A percentile compares a stretch with the other conserved stretches of the same genome.
These are phyloP conservation scores for Numenius arquata DNA, from an alignment of 2,113 vertebrate genomes.

Conservation along the genomic window DNA sequence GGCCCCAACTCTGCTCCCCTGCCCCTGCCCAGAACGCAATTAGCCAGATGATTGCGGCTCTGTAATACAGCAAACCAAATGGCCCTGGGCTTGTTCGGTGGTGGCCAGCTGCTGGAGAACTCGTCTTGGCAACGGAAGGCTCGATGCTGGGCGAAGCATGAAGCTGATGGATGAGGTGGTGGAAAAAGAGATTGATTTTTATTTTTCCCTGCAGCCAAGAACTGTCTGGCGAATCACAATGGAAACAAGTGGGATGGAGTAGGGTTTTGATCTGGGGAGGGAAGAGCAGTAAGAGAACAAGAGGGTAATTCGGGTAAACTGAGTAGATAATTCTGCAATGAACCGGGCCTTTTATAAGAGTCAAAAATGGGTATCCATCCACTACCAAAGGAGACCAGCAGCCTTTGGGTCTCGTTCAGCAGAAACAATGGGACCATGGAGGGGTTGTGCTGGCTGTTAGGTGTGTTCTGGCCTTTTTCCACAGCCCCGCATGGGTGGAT, in stretches of 20 bases:
- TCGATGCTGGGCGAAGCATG: background rate
- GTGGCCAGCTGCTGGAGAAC: background rate
- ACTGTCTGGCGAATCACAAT: background rate
- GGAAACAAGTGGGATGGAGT: background rate
- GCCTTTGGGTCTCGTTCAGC: background rate
- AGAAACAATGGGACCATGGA: background rate
- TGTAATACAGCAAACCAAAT: background rate
- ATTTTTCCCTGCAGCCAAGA: background rate
- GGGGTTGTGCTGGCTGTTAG: background rate
- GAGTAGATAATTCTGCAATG: background rate
- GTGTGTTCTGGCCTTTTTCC: background rate
- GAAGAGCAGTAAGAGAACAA: background rate
- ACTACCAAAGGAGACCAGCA: background rate
- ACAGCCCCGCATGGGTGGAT: background rate
- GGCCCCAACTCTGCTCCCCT: background rate
- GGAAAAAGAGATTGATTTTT: constrained; percentile 43
- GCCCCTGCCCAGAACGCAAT: background rate
- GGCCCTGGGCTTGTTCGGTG: background rate
- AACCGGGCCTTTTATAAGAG: background rate
- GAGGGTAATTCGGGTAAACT: background rate
- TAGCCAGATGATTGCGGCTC: background rate
- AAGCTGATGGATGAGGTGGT: constrained; percentile 31
- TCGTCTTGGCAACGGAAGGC: background rate
- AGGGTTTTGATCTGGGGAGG: background rate
- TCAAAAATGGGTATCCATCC: background rate